phyloP scores from a whole-genome alignment of 2,113 vertebrate species.

The Andinoacara biseriatus region DNA sequence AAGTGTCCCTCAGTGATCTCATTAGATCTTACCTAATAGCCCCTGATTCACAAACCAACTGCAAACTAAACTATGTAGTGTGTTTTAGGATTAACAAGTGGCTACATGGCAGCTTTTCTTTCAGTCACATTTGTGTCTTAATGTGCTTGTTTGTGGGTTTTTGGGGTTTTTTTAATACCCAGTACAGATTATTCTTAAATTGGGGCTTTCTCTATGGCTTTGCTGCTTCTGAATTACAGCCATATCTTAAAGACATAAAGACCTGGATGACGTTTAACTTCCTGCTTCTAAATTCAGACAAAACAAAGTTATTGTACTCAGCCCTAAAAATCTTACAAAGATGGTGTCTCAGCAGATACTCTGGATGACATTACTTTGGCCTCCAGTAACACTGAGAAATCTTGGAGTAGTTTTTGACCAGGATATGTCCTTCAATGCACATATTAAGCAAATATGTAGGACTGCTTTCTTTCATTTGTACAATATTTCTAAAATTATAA shows the following conservation, averaged over 20 bases:
- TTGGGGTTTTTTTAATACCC: background rate
- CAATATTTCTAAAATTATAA: background rate
- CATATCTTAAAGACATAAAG: background rate
- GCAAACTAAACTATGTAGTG: accelerated
- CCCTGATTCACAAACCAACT: background rate
- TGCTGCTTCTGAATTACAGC: background rate
- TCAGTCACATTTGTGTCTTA: background rate
- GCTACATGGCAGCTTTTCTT: background rate
- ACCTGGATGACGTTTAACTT: background rate
- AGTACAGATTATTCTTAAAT: background rate
- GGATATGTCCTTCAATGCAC: background rate
- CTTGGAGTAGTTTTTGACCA: background rate
- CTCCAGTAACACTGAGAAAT: background rate
- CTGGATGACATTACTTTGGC: background rate
- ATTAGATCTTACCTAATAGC: too few relatives aligned
- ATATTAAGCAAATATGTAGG: background rate
- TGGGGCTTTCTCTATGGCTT: background rate
- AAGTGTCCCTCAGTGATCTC: background rate
- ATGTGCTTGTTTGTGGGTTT: background rate
- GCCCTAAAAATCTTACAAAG: background rate
- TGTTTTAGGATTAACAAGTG: background rate
- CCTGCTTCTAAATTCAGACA: background rate
- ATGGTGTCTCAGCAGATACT: background rate
- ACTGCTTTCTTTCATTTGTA: background rate
- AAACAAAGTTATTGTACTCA: background rate